Base-by-base conservation (phyloP, 2,888 invertebrate genomes). In the Scaptomyza flava region DNA sequence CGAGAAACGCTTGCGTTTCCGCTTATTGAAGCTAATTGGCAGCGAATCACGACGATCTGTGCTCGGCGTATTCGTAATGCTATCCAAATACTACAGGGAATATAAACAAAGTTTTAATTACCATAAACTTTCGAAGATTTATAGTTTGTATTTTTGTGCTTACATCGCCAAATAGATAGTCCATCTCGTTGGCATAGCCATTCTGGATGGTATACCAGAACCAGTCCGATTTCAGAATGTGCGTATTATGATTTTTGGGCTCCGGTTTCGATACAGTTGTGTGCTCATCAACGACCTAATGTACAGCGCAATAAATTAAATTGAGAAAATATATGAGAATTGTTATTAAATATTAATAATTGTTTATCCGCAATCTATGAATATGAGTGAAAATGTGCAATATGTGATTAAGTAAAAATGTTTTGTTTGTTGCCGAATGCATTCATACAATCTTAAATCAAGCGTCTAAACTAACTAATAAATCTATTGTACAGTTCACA, bases 161-260 rank as follows among this genome's bases (percentile, higher is more conserved):
- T 93, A 96, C 96, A 92, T 96, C 96, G 92, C 96, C 96, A 89
- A 97, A 97, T 17, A 96, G 93, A 93, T 98, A 98, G 80, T 98
- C 96, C 90, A 95, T 95, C 92, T 98, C 99, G 89, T 96, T 96
- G 69, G 98, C 97, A 77, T 96, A 96, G 89, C 98, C 98, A 93
- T 98, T 98, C 93, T 98, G 98, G 70, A 99, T 97, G 50, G 98
- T 98, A 41, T 97, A 97, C 99, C 99, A 99, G 93, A 99, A 99
- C 99, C 99, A 99, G 93, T 98, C 97, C 6, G 96, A 96, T 92
- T 96, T 97, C 58, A 98, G 96, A 72, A 97, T 93, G 90, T 95
- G 95, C 31, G 96, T 95, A 81, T 94, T 94, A 70, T 94, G 92
- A 54, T 92, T 93, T 68, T 95, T 94, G 60, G 95, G 94, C 89